These are phyloP conservation scores for Tyrophagus putrescentiae DNA, from an alignment of 1,140 invertebrate species.

Conservation along the genomic window DNA sequence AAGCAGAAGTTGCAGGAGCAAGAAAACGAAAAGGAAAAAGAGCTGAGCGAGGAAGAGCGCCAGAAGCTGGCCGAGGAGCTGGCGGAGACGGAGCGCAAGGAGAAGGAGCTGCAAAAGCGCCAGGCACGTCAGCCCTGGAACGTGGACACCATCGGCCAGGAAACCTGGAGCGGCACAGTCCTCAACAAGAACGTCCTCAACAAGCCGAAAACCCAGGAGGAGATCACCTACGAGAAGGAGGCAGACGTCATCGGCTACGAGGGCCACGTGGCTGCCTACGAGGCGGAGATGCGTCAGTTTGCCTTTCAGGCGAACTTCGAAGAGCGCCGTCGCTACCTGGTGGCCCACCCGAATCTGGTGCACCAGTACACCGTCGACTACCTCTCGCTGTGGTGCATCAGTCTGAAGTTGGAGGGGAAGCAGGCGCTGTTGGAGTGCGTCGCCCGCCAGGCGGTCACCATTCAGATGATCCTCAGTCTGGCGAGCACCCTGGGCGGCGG, in stretches of 20 bases:
- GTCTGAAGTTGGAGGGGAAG: slow-evolving; percentile 96
- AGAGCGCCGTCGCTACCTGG: slow-evolving; percentile 66
- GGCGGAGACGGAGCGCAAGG: slow-evolving; percentile 49
- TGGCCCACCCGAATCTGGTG: slow-evolving; percentile 59
- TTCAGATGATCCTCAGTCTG: slow-evolving; percentile 95
- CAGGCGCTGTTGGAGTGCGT: slow-evolving; percentile 84
- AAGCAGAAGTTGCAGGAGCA: no score
- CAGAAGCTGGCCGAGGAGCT: slow-evolving; percentile 58
- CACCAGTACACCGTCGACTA: slow-evolving; percentile 97
- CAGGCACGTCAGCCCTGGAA: slow-evolving; percentile 76
- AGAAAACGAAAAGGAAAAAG: slow-evolving; percentile 35
- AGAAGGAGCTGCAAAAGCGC: slow-evolving; percentile 71
- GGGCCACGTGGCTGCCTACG: slow-evolving; percentile 78
- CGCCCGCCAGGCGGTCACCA: slow-evolving; percentile 92
- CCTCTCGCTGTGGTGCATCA: slow-evolving; percentile 95
- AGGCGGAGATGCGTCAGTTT: slow-evolving; percentile 74
- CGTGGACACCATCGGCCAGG: slow-evolving; percentile 93
- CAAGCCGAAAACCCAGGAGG: not conserved
- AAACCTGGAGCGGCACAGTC: slow-evolving; percentile 85
- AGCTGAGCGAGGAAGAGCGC: slow-evolving; percentile 63
- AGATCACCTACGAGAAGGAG: slow-evolving; percentile 24
- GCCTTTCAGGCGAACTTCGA: slow-evolving; percentile 84
- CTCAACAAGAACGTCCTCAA: slow-evolving; percentile 55
- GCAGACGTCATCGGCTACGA: slow-evolving; percentile 21
- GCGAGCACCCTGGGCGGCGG: slow-evolving; percentile 78